Conservation (phyloP, 2,797 vertebrate genomes). For the Delichon dasypus region DNA sequence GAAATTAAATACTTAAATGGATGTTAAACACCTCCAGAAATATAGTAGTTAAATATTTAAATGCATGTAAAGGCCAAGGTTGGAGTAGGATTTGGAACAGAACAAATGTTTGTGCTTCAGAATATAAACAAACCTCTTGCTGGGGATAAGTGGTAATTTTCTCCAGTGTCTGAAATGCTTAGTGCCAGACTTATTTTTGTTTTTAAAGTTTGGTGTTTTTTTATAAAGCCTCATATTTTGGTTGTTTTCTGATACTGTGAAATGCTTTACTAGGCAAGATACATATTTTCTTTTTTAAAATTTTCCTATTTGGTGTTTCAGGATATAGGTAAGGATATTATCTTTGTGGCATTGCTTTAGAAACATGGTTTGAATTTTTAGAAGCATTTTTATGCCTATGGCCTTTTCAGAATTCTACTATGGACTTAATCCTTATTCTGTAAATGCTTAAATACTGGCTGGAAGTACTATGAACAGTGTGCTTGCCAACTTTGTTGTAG, state of each 20-base stretch:
- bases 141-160: neutral
- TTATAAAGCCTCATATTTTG: neutral
- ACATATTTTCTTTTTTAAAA: neutral
- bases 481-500: neutral
- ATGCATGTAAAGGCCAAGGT: neutral
- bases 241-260: neutral
- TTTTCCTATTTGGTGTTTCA: neutral
- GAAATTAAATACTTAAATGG: neutral
- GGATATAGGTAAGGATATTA: neutral
- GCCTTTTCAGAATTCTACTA: neutral
- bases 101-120: neutral
- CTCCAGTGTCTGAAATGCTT: neutral
- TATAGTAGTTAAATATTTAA: neutral
- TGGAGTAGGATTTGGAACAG: neutral
- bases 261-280: neutral
- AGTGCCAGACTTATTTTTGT: neutral
- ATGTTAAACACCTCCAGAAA: neutral
- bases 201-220: neutral
- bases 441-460: neutral
- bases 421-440: neutral
- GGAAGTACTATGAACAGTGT: neutral
- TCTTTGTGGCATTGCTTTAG: neutral
- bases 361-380: neutral
- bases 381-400: neutral
- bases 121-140: constrained; percentile 8